Evolutionary conservation across 2,113 vertebrate species (phyloP).

Genomic region (Pseudopodoces humilis): DNA sequence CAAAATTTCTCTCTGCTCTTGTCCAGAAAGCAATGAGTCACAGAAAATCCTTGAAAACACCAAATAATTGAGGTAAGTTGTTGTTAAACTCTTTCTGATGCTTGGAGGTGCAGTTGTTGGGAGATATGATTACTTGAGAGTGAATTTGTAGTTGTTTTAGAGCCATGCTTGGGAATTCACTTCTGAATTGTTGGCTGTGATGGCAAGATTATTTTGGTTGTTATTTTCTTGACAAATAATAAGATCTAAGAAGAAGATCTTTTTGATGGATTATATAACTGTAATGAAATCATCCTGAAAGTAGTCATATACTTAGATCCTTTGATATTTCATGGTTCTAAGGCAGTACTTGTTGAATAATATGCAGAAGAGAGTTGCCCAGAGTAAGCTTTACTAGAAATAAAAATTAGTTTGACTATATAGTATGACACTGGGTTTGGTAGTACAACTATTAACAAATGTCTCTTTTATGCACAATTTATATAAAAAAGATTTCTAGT

Average conservation of each 20-base stretch:
- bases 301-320: neutral
- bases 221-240: neutral
- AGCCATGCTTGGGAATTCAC: neutral
- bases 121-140: neutral
- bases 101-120: neutral
- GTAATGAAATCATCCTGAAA: neutral
- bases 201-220: neutral
- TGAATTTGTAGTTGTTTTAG: neutral
- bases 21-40: neutral
- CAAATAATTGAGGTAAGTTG: conserved; percentile 51
- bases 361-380: neutral
- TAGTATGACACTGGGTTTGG: neutral
- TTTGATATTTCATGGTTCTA: neutral
- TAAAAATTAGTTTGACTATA: neutral
- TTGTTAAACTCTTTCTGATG: neutral
- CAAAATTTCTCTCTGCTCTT: neutral
- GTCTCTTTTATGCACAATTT: neutral
- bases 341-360: neutral
- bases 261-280: neutral
- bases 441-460: neutral
- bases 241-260: neutral
- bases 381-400: neutral
- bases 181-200: neutral
- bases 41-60: neutral
- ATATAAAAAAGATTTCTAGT: neutral